phyloP scores from a whole-genome alignment of 2,113 vertebrate genomes.

The Apteryx mantelli region DNA sequence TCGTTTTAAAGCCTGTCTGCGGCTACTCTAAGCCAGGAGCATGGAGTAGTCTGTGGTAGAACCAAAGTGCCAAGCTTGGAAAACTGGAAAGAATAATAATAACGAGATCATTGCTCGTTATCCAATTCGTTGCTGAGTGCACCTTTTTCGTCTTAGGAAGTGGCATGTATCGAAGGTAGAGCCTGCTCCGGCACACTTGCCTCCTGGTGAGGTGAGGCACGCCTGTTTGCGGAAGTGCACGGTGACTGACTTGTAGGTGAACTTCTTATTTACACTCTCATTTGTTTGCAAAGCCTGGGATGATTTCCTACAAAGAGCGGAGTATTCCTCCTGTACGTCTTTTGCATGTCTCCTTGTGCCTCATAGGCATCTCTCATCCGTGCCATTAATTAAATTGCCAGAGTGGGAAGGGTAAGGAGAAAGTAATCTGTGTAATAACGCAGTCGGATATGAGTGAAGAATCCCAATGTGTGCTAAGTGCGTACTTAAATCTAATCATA shows the following conservation, averaged over 20 bases:
- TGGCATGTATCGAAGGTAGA: background rate
- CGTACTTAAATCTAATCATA: background rate
- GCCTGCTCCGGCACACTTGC: background rate
- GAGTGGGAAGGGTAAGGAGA: background rate
- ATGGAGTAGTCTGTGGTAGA: background rate
- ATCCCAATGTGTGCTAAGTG: background rate
- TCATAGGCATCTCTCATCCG: background rate
- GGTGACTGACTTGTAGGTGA: background rate
- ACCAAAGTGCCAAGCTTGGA: background rate
- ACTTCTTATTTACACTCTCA: background rate
- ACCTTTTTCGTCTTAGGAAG: background rate
- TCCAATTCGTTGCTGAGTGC: background rate
- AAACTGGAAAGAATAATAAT: background rate
- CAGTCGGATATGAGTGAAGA: background rate
- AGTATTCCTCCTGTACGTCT: background rate
- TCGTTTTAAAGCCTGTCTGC: slow-evolving; percentile 3
- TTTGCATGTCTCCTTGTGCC: background rate
- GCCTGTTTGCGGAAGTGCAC: background rate
- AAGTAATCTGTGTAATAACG: background rate
- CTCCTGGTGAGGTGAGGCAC: background rate
- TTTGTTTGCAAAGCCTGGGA: background rate
- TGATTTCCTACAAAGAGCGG: background rate
- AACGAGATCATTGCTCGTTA: background rate
- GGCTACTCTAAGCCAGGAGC: background rate
- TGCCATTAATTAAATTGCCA: background rate